These are phyloP conservation scores for Hydrophis major DNA, from an alignment of 2,797 vertebrate species.

Conservation along the genomic window DNA sequence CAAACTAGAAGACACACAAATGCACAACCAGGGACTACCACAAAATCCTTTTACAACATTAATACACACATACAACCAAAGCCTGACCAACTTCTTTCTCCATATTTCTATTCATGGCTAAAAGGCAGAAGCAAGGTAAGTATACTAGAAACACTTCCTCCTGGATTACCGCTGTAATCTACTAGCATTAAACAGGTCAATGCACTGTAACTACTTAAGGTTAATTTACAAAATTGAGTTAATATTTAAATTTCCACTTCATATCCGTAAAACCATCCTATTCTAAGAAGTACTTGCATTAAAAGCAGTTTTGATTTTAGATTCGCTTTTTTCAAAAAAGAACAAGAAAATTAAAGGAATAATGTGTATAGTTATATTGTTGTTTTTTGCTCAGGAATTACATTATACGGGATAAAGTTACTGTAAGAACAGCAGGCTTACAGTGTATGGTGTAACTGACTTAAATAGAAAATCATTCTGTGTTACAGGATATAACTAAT, in stretches of 20 bases:
- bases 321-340: background rate
- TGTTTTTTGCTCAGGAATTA: background rate
- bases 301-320: background rate
- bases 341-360: background rate
- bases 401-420: background rate
- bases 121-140: background rate
- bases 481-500: background rate
- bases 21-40: background rate
- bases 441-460: background rate
- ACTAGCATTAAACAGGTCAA: background rate
- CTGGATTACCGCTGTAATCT: background rate
- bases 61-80: background rate
- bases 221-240: background rate
- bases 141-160: background rate
- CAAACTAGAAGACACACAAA: background rate
- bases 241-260: background rate
- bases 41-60: background rate
- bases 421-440: background rate
- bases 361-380: background rate
- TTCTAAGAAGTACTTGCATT: background rate
- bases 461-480: background rate
- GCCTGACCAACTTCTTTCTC: background rate
- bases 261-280: background rate
- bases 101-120: background rate
- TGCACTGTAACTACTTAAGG: background rate